Conservation (phyloP, 2,888 invertebrate genomes). For the Tiliacea aurago region DNA sequence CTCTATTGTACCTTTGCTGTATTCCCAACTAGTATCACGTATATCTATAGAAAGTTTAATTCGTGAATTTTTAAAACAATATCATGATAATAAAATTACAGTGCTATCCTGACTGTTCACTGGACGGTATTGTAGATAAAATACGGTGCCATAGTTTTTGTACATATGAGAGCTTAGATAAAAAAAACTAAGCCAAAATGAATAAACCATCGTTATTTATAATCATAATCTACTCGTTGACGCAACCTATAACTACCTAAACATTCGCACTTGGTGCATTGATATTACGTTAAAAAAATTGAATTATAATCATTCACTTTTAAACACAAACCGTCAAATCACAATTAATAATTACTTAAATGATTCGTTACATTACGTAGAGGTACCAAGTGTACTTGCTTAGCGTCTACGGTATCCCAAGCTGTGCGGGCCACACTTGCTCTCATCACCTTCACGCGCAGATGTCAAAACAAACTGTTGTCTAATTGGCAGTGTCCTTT, state of each 20-base stretch:
- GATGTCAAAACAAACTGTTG: conserved; percentile 47
- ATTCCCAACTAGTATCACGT: conserved; percentile 66
- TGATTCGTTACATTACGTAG: conserved; percentile 62
- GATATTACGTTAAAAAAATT: conserved; percentile 75
- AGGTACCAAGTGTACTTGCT: conserved; percentile 48
- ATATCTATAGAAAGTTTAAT: conserved; percentile 63
- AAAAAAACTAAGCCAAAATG: conserved; percentile 74
- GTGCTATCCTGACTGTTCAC: conserved; percentile 76
- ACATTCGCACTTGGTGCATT: conserved; percentile 88
- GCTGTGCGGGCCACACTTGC: conserved; percentile 22
- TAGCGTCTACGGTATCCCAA: conserved; percentile 51
- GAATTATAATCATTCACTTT: conserved; percentile 77
- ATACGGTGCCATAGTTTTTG: conserved; percentile 79
- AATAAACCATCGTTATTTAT: conserved; percentile 74
- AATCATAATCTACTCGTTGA: conserved; percentile 80
- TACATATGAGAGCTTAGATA: conserved; percentile 75
- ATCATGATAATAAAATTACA: conserved; percentile 73
- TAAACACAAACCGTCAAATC: conserved; percentile 83
- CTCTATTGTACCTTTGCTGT: conserved; percentile 60
- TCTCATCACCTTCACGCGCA: conserved; percentile 25
- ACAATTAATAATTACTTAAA: conserved; percentile 74
- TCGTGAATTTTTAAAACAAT: conserved; percentile 63
- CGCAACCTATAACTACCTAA: conserved; percentile 78
- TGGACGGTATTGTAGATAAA: conserved; percentile 88
- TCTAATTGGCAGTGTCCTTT: conserved; percentile 62